Evolutionary conservation across 23 tunicate species (phyloP).

Genomic region (Corella eumyota): DNA sequence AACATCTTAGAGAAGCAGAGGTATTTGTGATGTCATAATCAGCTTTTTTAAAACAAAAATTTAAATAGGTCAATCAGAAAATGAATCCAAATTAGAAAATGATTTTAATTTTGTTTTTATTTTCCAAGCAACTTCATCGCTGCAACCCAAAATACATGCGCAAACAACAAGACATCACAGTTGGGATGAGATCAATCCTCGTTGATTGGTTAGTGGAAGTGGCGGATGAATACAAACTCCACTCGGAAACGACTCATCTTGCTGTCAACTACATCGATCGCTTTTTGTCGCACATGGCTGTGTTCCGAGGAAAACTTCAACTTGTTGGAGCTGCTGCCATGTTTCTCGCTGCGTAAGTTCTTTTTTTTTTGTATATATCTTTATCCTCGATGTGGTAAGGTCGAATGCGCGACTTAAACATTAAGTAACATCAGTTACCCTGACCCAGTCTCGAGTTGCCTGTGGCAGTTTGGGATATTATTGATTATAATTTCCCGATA

Average conservation of each 20-base stretch:
- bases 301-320: slow-evolving; percentile 80
- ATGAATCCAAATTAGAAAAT: too few relatives aligned
- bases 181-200: slow-evolving; percentile 74
- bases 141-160: slow-evolving; percentile 93
- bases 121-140: slow-evolving; percentile 44
- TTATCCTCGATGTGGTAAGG: too few relatives aligned
- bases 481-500: too few relatives aligned
- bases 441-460: too few relatives aligned
- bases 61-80: neutral
- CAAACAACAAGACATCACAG: slow-evolving; percentile 92
- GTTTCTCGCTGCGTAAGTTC: slow-evolving; percentile 90
- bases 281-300: slow-evolving; percentile 84
- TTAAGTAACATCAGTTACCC: too few relatives aligned
- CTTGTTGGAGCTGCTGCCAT: slow-evolving; percentile 98
- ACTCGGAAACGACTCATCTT: slow-evolving; percentile 73
- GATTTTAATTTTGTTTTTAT: too few relatives aligned
- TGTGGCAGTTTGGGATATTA: too few relatives aligned
- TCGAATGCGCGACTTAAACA: too few relatives aligned
- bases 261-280: slow-evolving; percentile 96
- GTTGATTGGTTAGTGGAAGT: slow-evolving; percentile 96
- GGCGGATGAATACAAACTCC: slow-evolving; percentile 75
- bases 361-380: neutral
- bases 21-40: slow-evolving; percentile 9
- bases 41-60: neutral
- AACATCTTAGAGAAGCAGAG: slow-evolving; percentile 79